Base-by-base conservation (phyloP, 1,140 invertebrate species). In the Calliopsis andreniformis region DNA sequence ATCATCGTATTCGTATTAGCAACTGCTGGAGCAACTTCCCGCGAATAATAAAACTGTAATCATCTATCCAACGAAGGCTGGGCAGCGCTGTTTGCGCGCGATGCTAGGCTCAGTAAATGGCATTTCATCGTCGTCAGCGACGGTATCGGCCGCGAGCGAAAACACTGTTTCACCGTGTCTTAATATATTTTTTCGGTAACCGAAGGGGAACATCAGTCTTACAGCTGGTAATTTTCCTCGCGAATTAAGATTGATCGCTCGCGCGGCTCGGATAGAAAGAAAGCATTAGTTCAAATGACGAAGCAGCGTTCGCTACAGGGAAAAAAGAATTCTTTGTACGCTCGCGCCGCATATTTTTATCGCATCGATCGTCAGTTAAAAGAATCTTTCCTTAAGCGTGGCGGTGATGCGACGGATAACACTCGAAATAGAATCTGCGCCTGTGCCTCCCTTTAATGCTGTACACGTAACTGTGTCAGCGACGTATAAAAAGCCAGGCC, bases 231-330 rank as follows among this genome's bases (percentile, higher is more conserved):
- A 67, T 73, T 73, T 56, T 43, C 39, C 49, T 25, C 39, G n/a
- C n/a, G 71, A 67, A 75, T 75, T 67, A 67, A 75, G 71, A 75
- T 75, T 67, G 71, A 75, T 75, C 63, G 71, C 23, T 32, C 3
- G 28, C 28, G 30, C 30, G 28, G 6, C n/a, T 7, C 71, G 25
- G 49, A 49, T 20, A 66, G 62, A 51, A 75, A 56, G 62, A 45
- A 67, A 67, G 39, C 62, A 67, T 67, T 56, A 66, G 62, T 23
- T 16, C 47, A 51, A 73, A 53, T 66, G 61, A 73, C 70, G 70
- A 55, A 55, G 70, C 49, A 66, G 7, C 25, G 68, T 62, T 14
- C 0, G 25, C n/a, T 3, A 8, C 14, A 8, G 28, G 28, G n/a
- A 16, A 2, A 3, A 66, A 66, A 35, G 23, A n/a, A 39, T 42